These are phyloP conservation scores for Hypena proboscidalis DNA, from an alignment of 2,888 invertebrate genomes.

Conservation along the genomic window DNA sequence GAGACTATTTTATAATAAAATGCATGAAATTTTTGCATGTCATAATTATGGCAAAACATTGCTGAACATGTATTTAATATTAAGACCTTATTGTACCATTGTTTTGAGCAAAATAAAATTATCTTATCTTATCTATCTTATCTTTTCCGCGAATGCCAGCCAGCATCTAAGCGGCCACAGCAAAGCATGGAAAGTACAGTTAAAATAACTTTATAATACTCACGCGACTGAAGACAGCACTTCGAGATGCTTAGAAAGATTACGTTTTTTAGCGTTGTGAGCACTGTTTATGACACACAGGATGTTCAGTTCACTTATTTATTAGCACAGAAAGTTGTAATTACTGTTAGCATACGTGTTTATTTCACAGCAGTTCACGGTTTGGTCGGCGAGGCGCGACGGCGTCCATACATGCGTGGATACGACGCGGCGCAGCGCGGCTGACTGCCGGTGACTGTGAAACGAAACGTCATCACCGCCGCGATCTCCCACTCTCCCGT, in stretches of 20 bases:
- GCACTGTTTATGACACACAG: constrained; percentile 55
- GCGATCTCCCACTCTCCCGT: constrained; percentile 50
- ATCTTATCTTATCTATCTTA: too few species aligned
- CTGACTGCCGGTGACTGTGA: constrained; percentile 58
- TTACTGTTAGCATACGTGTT: constrained; percentile 47
- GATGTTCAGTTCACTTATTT: constrained; percentile 59
- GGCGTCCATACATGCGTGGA: constrained; percentile 28
- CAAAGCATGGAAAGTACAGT: constrained; percentile 76
- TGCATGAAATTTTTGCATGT: too few species aligned
- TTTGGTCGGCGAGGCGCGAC: constrained; percentile 27
- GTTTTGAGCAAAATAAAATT: too few species aligned
- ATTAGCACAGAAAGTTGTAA: constrained; percentile 57
- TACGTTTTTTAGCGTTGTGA: constrained; percentile 47
- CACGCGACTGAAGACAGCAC: constrained; percentile 62
- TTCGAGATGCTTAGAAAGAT: constrained; percentile 60
- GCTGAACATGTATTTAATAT: too few species aligned
- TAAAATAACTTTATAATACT: constrained; percentile 76
- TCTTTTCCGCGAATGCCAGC: constrained; percentile 71
- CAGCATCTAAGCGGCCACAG: constrained; percentile 55
- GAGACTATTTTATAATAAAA: too few species aligned
- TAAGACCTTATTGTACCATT: too few species aligned
- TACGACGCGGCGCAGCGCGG: constrained; percentile 60
- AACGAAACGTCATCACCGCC: constrained; percentile 50
- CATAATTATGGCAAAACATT: too few species aligned
- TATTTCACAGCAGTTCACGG: constrained; percentile 58